Conservation (phyloP, 2,888 invertebrate species). For the Pseudococcus jackbeardsleyi region DNA sequence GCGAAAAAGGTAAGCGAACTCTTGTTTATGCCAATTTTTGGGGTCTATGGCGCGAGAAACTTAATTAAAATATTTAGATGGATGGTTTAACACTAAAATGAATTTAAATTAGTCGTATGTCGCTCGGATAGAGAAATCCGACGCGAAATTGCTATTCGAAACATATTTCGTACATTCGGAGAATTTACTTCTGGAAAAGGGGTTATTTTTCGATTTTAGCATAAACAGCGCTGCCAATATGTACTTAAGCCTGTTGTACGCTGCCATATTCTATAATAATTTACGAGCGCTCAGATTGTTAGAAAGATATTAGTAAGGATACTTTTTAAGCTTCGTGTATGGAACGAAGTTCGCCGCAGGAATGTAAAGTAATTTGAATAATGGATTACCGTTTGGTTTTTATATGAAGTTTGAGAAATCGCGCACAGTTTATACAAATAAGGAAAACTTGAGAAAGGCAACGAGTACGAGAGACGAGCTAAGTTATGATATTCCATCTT, state of each 20-base stretch:
- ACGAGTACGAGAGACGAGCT: background rate
- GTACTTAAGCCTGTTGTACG: background rate
- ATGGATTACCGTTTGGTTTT: constrained; percentile 39
- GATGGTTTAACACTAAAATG: no score
- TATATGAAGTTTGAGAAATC: constrained; percentile 47
- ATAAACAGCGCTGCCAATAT: background rate
- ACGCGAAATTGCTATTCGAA: no score
- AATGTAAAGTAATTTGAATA: constrained; percentile 32
- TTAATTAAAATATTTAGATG: no score
- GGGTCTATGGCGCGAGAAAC: background rate
- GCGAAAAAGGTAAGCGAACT: constrained; percentile 85
- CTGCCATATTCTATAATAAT: background rate
- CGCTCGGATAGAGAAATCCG: no score
- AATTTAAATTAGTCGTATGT: no score
- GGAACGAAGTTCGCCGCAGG: background rate
- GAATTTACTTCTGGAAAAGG: no score
- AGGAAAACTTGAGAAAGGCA: background rate
- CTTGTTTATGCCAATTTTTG: background rate
- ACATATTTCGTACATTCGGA: no score
- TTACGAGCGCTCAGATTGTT: constrained; percentile 4
- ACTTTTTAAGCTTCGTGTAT: constrained; percentile 18
- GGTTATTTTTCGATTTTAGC: constrained; percentile 59
- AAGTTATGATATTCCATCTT: constrained; percentile 36
- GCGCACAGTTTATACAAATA: constrained; percentile 40
- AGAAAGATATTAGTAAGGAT: constrained; percentile 28